These are phyloP conservation scores for Mystacides longicornis DNA, from an alignment of 2,888 invertebrate genomes.

Conservation along the genomic window DNA sequence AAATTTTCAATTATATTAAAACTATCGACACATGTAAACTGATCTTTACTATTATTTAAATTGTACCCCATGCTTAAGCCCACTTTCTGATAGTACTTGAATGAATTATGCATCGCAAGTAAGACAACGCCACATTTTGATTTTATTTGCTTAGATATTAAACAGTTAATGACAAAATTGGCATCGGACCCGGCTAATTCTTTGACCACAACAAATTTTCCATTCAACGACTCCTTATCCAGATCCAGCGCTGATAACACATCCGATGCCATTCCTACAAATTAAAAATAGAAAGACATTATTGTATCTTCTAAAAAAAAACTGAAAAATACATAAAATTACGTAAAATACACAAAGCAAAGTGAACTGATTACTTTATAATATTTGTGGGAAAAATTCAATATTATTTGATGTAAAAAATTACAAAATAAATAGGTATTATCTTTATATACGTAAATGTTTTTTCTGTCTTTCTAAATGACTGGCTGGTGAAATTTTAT, in stretches of 20 bases:
- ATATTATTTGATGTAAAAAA: too few species aligned
- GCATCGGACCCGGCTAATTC: conserved; percentile 66
- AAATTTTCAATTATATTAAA: conserved; percentile 18
- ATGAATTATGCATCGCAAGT: conserved; percentile 61
- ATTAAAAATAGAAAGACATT: not conserved
- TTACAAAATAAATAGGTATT: too few species aligned
- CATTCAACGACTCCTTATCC: conserved; percentile 48
- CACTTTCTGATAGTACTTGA: conserved; percentile 66
- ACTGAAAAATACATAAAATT: too few species aligned
- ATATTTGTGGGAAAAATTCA: too few species aligned
- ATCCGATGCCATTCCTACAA: conserved; percentile 49
- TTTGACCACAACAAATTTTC: conserved; percentile 56
- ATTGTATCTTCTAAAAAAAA: too few species aligned
- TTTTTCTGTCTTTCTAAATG: too few species aligned
- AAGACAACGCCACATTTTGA: conserved; percentile 54
- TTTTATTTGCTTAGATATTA: conserved; percentile 55
- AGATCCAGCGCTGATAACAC: conserved; percentile 58
- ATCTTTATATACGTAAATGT: too few species aligned
- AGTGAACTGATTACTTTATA: too few species aligned
- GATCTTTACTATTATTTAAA: conserved; percentile 43
- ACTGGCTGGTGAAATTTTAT: too few species aligned
- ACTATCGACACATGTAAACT: conserved; percentile 28
- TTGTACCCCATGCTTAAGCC: conserved; percentile 69
- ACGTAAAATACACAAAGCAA: too few species aligned
- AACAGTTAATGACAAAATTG: conserved; percentile 62